Base-by-base conservation (phyloP, 2,797 vertebrate genomes). In the Sebastes diaconus region DNA sequence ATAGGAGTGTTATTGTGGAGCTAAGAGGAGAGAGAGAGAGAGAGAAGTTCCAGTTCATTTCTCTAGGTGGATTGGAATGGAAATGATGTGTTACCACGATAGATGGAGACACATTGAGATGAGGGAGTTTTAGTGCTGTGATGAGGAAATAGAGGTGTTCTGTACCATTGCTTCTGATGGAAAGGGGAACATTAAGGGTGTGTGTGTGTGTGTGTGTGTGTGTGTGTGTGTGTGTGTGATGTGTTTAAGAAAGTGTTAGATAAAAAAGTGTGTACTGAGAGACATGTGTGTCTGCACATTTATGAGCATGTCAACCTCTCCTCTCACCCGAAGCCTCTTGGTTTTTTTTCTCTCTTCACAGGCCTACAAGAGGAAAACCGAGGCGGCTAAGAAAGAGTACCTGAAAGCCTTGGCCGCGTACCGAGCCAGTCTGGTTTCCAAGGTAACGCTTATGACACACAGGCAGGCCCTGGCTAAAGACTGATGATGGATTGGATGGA, bases 321-420 rank as follows among this genome's bases (percentile, higher is more conserved):
- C 85, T 90, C 90, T 90, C 82, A 91, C 88, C 83, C 66, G 34
- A 79, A 91, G 77, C 90, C 78, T 80, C 66, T 88, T 86, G 71
- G 77, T 89, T 84, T 80, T 77, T 63, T 73, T n/a, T 34, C 9
- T 79, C 75, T 79, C 90, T 90, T 96, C 95, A 13, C 96, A 99
- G 98, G 98, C 93, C 3, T 99, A 99, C 94, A 99, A 99, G 96
- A 98, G 97, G 95, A 99, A 99, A 97, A 99, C 98, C 1, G 98
- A 99, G 94, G 98, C 98, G 0, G 98, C 98, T 14, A 99, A 99
- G 96, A 99, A 99, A 94, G 98, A 99, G 87, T 99, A 99, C 94
- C 97, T 99, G 94, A 99, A 99, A 95, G 98, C 98, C 65, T 96
- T 99, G 94, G 98, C 98, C 1, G 97, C 98, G 6, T 99, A 99